Conservation (phyloP, 2,888 invertebrate genomes). For the Mellilla xanthometata region DNA sequence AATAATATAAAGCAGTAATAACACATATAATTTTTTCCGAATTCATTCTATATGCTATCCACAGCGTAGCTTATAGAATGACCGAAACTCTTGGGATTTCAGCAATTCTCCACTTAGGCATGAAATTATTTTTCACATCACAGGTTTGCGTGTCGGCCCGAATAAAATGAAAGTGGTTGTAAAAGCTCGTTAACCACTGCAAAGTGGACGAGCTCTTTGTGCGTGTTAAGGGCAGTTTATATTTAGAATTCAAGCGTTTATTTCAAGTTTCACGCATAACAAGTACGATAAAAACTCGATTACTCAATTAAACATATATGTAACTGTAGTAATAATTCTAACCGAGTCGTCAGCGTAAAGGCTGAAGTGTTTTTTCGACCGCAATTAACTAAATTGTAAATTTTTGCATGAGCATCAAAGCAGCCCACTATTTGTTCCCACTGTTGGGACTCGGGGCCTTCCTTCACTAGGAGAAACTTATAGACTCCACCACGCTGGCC, state of each 20-base stretch:
- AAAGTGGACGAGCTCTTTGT: conserved; percentile 20
- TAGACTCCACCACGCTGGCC: too few species aligned
- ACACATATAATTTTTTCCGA: too few species aligned
- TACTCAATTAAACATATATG: too few species aligned
- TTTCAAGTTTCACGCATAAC: background rate
- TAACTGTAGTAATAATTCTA: too few species aligned
- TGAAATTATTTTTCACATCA: conserved; percentile 6
- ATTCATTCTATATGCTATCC: too few species aligned
- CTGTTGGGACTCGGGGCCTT: too few species aligned
- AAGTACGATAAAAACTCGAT: background rate
- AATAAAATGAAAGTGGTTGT: conserved; percentile 13
- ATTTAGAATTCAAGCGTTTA: too few species aligned
- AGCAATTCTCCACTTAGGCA: background rate
- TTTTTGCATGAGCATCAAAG: too few species aligned
- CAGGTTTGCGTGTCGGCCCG: conserved; percentile 12
- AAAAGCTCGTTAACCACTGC: conserved; percentile 24
- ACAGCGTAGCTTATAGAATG: too few species aligned
- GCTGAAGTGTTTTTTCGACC: conserved; percentile 34
- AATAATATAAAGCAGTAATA: too few species aligned
- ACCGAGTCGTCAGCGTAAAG: conserved; percentile 31
- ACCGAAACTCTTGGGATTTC: background rate
- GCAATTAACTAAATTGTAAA: conserved; percentile 44
- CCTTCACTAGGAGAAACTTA: too few species aligned
- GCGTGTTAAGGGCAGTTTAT: background rate
- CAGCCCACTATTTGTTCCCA: too few species aligned